Conservation (phyloP, 1,140 invertebrate genomes). For the Drosophila carrolli region DNA sequence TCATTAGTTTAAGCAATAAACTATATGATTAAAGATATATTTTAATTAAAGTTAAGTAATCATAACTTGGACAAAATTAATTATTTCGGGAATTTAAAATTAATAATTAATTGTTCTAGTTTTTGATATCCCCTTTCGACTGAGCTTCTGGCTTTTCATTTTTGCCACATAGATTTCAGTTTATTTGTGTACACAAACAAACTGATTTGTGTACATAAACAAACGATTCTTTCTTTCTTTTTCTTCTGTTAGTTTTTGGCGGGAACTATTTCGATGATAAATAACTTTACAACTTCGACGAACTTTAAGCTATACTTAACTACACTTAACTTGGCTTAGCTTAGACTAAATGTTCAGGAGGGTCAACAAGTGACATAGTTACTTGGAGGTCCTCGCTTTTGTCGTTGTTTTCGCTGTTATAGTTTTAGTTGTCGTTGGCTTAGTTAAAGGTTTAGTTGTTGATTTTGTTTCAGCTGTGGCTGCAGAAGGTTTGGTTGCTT, state of each 20-base stretch:
- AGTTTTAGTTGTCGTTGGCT: constrained; percentile 13
- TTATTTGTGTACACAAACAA: constrained; percentile 22
- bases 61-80: neutral
- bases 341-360: constrained; percentile 30
- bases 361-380: constrained; percentile 50
- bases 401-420: constrained; percentile 23
- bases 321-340: constrained; percentile 53
- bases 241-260: constrained; percentile 15
- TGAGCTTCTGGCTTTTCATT: constrained; percentile 13
- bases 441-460: constrained; percentile 14
- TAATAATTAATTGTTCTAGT: neutral
- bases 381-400: constrained; percentile 29
- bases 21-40: neutral
- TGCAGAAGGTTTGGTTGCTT: constrained; percentile 17
- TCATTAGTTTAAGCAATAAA: constrained; percentile 8
- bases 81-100: neutral
- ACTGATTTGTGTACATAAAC: constrained; percentile 23
- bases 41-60: neutral
- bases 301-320: constrained; percentile 52
- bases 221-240: constrained; percentile 5
- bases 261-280: constrained; percentile 33
- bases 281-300: constrained; percentile 33
- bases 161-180: constrained; percentile 7
- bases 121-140: neutral
- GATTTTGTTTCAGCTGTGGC: constrained; percentile 26